These are phyloP conservation scores for Panorpa germanica DNA, from an alignment of 2,888 invertebrate species.

Conservation along the genomic window DNA sequence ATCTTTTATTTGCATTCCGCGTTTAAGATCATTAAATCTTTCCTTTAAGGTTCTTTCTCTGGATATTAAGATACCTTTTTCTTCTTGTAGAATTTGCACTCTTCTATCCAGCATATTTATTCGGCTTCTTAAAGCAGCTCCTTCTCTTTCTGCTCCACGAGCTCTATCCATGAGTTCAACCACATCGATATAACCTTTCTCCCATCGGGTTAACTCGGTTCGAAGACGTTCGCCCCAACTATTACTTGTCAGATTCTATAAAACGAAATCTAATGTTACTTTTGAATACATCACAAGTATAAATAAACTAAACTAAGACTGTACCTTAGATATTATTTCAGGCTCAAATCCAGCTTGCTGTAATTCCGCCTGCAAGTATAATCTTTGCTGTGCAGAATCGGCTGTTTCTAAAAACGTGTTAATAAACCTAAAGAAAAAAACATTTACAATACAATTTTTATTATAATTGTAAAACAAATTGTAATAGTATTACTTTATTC, in stretches of 20 bases:
- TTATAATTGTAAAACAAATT: not conserved
- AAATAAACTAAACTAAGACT: slow-evolving; percentile 1
- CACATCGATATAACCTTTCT: slow-evolving; percentile 60
- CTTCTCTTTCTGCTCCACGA: slow-evolving; percentile 47
- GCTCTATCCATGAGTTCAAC: slow-evolving; percentile 52
- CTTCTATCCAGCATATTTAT: slow-evolving; percentile 48
- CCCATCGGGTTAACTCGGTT: slow-evolving; percentile 56
- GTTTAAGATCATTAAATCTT: slow-evolving; percentile 53
- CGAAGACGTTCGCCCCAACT: slow-evolving; percentile 37
- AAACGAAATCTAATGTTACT: not conserved
- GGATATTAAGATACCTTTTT: slow-evolving; percentile 52
- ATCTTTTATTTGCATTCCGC: slow-evolving; percentile 36
- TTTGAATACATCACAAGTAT: not conserved
- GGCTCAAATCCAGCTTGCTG: slow-evolving; percentile 64
- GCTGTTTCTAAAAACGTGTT: slow-evolving; percentile 68
- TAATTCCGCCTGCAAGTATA: slow-evolving; percentile 72
- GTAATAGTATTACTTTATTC: slow-evolving; percentile 31
- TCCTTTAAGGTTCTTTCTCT: slow-evolving; percentile 57
- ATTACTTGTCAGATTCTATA: slow-evolving; percentile 7
- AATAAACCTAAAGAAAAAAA: slow-evolving; percentile 34
- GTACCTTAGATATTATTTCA: slow-evolving; percentile 26
- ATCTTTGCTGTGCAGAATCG: slow-evolving; percentile 49
- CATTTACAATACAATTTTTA: not conserved
- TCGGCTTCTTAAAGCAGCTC: slow-evolving; percentile 41
- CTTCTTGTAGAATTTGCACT: slow-evolving; percentile 57